A percentile compares a stretch with the other conserved stretches of the same genome.
Evolutionary conservation across 2,797 vertebrate genomes (phyloP).

Genomic region (Hydrophis major): DNA sequence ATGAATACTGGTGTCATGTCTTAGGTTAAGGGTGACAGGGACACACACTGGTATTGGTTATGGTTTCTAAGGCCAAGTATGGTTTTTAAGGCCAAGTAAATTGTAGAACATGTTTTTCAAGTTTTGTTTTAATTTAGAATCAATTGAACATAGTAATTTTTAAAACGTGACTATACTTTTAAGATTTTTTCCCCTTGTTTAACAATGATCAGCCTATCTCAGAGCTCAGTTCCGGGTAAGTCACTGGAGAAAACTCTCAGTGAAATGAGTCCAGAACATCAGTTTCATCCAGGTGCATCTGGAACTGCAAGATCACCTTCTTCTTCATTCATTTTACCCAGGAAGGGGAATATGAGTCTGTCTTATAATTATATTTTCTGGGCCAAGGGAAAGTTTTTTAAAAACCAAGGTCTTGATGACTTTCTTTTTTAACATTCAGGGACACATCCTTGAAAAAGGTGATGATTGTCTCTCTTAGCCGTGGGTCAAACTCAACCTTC

Average conservation of each 20-base stretch:
- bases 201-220: not conserved
- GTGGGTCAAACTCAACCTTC: not conserved
- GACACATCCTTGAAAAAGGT: not conserved
- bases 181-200: no score
- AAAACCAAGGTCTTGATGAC: not conserved
- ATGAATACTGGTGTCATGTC: not conserved
- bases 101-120: not conserved
- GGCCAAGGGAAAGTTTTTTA: not conserved
- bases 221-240: not conserved
- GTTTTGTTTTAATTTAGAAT: not conserved
- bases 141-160: no score
- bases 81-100: not conserved
- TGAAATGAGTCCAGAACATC: not conserved
- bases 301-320: not conserved
- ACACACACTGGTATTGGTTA: not conserved
- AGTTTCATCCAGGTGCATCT: not conserved
- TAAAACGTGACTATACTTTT: no score
- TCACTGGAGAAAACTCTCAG: not conserved
- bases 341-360: not conserved
- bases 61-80: not conserved
- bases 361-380: not conserved
- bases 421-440: not conserved
- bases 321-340: not conserved
- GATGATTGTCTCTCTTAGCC: not conserved
- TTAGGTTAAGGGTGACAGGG: not conserved